Conservation (phyloP, 2,888 invertebrate genomes). For the Halictus quadricinctus region DNA sequence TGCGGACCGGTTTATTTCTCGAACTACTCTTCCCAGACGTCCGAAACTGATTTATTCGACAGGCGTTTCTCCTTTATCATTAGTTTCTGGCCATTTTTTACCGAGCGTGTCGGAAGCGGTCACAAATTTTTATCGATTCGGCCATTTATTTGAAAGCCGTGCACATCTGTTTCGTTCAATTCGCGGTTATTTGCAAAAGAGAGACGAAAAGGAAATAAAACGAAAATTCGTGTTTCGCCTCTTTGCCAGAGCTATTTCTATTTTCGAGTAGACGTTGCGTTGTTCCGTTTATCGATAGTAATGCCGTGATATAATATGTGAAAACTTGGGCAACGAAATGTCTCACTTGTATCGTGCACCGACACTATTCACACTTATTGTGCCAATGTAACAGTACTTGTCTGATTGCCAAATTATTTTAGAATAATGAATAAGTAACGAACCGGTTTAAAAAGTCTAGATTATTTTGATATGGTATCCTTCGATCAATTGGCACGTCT, state of each 20-base stretch:
- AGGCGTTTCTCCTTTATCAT: constrained; percentile 17
- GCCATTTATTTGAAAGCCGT: not conserved
- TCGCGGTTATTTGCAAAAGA: not conserved
- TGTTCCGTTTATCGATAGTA: no score
- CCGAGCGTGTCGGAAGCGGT: not conserved
- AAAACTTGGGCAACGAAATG: no score
- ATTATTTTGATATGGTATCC: no score
- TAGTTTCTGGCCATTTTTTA: constrained; percentile 15
- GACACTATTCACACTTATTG: no score
- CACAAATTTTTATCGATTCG: constrained; percentile 32
- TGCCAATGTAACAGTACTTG: no score
- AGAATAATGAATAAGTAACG: no score
- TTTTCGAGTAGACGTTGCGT: no score
- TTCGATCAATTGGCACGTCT: not conserved
- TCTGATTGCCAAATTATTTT: no score
- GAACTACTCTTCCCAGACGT: not conserved
- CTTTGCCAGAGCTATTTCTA: not conserved
- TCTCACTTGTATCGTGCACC: no score
- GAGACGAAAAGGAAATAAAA: not conserved
- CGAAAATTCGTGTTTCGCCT: not conserved
- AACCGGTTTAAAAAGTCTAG: no score
- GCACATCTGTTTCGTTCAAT: constrained; percentile 6
- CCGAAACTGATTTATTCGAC: constrained; percentile 22
- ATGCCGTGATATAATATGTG: no score
- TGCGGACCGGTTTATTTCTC: constrained; percentile 17